A percentile compares a stretch with the other conserved stretches of the same genome.
These are phyloP conservation scores for Iselma pallidipennis DNA, from an alignment of 2,888 invertebrate genomes.

Conservation along the genomic window DNA sequence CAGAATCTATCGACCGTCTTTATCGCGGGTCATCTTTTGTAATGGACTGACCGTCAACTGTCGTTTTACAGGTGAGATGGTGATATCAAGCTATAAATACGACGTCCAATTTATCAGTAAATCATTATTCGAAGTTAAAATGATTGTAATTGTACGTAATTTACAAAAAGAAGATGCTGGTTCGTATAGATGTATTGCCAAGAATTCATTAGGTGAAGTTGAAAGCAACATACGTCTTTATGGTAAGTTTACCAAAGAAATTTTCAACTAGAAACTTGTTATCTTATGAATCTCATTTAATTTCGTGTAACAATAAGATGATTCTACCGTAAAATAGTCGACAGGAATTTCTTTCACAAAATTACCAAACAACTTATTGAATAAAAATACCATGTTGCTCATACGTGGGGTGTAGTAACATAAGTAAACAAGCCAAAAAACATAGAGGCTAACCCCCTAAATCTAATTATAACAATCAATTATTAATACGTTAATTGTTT, in stretches of 20 bases:
- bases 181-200: conserved; percentile 83
- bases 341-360: too few relatives aligned
- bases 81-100: conserved; percentile 79
- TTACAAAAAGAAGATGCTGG: conserved; percentile 77
- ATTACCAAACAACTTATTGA: too few relatives aligned
- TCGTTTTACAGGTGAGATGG: conserved; percentile 72
- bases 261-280: too few relatives aligned
- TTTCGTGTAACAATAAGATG: too few relatives aligned
- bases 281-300: too few relatives aligned
- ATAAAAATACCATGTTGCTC: too few relatives aligned
- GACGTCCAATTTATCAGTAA: conserved; percentile 72
- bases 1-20: conserved; percentile 40
- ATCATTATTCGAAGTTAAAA: conserved; percentile 79
- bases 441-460: too few relatives aligned
- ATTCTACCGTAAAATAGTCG: too few relatives aligned
- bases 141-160: conserved; percentile 77
- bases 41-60: conserved; percentile 34
- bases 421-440: too few relatives aligned
- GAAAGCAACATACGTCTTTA: conserved; percentile 86
- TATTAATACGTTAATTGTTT: too few relatives aligned
- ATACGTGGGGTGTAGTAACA: too few relatives aligned
- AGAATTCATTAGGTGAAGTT: conserved; percentile 85
- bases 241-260: conserved; percentile 67
- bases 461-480: too few relatives aligned
- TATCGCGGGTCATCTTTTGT: conserved; percentile 33